phyloP scores from a whole-genome alignment of 2,888 invertebrate genomes.

The Hypena proboscidalis region DNA sequence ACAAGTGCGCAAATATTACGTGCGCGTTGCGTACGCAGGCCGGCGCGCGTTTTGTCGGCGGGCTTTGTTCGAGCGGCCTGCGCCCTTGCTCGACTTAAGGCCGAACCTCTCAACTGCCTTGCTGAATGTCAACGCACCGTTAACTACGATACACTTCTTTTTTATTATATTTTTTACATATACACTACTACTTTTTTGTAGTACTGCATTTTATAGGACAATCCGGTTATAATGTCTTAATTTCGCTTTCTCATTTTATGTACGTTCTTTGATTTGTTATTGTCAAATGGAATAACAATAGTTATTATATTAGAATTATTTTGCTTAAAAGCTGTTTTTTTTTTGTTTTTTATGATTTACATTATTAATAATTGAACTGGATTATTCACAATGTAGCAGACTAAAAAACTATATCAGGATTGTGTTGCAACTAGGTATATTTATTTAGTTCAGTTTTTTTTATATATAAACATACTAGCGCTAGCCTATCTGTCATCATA shows the following conservation, averaged over 20 bases:
- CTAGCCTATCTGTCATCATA: no score
- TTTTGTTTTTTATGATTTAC: no score
- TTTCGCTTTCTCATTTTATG: neutral
- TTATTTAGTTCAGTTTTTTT: no score
- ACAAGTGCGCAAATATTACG: constrained; percentile 40
- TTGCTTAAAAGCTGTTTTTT: no score
- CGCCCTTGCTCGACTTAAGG: constrained; percentile 71
- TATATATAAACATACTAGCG: no score
- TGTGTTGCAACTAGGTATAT: no score
- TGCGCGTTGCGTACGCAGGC: constrained; percentile 40
- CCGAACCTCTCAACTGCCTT: constrained; percentile 64
- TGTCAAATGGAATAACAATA: no score
- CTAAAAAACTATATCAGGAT: no score
- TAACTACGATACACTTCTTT: constrained; percentile 38
- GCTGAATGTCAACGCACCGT: constrained; percentile 67
- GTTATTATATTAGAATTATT: no score
- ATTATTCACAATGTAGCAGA: no score
- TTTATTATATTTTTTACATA: constrained; percentile 46
- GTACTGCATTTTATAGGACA: constrained; percentile 37
- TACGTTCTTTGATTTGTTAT: no score
- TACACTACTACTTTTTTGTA: constrained; percentile 34
- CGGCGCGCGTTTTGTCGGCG: constrained; percentile 14
- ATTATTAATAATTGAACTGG: no score
- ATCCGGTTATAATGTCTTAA: constrained; percentile 5
- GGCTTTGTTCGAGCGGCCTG: constrained; percentile 47